A percentile compares a stretch with the other conserved stretches of the same genome.
Conservation (phyloP, 1,140 invertebrate genomes). For the Bacillus rossius region DNA sequence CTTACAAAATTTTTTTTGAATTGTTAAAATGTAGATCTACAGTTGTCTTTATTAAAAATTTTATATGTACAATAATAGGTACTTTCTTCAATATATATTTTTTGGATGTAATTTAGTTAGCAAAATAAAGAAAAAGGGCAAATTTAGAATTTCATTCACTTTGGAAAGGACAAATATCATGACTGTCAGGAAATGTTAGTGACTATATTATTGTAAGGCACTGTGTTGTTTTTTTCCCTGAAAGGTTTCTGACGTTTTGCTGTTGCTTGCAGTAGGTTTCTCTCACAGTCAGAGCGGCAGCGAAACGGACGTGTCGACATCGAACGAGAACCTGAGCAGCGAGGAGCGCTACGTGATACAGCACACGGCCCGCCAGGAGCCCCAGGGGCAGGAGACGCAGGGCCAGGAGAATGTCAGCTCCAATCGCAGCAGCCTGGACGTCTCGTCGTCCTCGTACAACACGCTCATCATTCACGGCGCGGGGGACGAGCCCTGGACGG, state of each 20-base stretch:
- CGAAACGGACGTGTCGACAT: slow-evolving; percentile 86
- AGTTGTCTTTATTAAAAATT: background rate
- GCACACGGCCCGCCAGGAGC: slow-evolving; percentile 81
- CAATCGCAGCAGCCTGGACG: slow-evolving; percentile 65
- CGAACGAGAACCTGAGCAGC: slow-evolving; percentile 82
- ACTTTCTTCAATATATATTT: too few relatives aligned
- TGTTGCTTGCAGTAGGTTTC: slow-evolving; percentile 45
- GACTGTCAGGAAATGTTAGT: too few relatives aligned
- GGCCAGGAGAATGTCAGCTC: slow-evolving; percentile 41
- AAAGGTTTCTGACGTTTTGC: background rate
- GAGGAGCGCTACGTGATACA: slow-evolving; percentile 78
- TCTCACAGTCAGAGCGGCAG: slow-evolving; percentile 74
- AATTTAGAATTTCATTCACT: too few relatives aligned
- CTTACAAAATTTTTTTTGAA: too few relatives aligned
- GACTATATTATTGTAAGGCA: background rate
- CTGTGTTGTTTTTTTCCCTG: background rate
- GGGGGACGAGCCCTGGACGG: slow-evolving; percentile 49
- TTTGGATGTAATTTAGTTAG: too few relatives aligned
- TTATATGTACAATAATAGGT: background rate
- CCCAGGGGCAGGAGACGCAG: slow-evolving; percentile 83
- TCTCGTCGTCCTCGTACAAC: slow-evolving; percentile 71
- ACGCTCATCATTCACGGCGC: slow-evolving; percentile 71
- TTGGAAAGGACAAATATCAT: too few relatives aligned
- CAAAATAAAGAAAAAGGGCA: too few relatives aligned
- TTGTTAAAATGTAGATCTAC: too few relatives aligned